A percentile compares a stretch with the other conserved stretches of the same genome.
Evolutionary conservation across 1,140 invertebrate species (phyloP).

Genomic region (Bombyx mori): DNA sequence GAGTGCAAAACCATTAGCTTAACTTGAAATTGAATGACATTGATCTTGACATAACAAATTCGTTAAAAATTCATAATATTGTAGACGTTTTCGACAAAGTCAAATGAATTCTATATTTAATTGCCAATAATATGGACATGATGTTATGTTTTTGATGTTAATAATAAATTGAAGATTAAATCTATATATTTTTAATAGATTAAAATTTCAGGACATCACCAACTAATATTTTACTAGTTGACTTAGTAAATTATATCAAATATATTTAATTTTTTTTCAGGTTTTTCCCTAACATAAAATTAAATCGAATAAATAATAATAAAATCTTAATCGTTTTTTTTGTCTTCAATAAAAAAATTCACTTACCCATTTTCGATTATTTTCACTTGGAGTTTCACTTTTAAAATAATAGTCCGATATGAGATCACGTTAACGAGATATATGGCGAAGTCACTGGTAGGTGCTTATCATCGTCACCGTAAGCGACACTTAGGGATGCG

Average conservation of each 20-base stretch:
- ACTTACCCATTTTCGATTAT: conserved; percentile 55
- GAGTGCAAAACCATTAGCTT: conserved; percentile 4
- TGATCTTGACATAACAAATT: conserved; percentile 3
- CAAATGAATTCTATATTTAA: not conserved
- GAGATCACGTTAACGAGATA: conserved; percentile 42
- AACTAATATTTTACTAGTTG: not conserved
- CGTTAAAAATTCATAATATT: not conserved
- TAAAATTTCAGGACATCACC: not conserved
- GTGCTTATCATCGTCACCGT: conserved; percentile 54
- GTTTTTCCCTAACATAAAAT: too few relatives aligned
- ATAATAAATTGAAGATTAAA: not conserved
- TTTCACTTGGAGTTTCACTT: conserved; percentile 45
- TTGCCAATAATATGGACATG: too few relatives aligned
- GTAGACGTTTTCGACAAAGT: not conserved
- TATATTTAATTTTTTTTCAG: too few relatives aligned
- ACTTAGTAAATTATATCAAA: too few relatives aligned
- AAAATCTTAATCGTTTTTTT: not conserved
- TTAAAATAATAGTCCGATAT: conserved; percentile 35
- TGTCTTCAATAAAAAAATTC: not conserved
- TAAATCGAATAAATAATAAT: too few relatives aligned
- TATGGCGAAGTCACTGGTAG: conserved; percentile 25
- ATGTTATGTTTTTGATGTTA: too few relatives aligned
- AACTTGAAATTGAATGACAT: conserved; percentile 3
- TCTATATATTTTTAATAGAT: not conserved
- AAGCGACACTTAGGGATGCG: conserved; percentile 34